Conservation (phyloP, 2,113 vertebrate genomes). For the Conger conger region DNA sequence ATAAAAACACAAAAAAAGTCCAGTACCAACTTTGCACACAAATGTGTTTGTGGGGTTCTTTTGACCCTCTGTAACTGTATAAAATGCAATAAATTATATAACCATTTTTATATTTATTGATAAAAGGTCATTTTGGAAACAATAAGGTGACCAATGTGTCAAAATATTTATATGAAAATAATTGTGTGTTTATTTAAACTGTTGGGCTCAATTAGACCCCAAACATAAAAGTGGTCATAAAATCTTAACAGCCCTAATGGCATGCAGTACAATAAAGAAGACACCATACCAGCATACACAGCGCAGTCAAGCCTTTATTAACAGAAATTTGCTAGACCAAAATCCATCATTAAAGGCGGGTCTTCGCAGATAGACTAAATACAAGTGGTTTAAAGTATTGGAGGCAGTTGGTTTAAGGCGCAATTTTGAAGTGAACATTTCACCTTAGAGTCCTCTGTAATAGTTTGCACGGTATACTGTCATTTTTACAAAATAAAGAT, state of each 20-base stretch:
- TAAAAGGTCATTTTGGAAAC: too few species aligned
- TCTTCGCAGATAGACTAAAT: not conserved
- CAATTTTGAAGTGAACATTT: not conserved
- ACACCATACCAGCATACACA: not conserved
- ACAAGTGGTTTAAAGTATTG: not conserved
- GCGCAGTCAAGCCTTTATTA: not conserved
- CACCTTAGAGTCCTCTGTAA: not conserved
- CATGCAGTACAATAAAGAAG: not conserved
- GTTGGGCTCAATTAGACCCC: too few species aligned
- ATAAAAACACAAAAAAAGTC: too few species aligned
- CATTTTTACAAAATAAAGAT: not conserved
- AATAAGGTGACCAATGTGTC: too few species aligned
- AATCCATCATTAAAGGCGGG: not conserved
- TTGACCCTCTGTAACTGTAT: too few species aligned
- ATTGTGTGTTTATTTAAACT: too few species aligned
- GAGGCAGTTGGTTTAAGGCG: not conserved
- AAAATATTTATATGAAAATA: not conserved
- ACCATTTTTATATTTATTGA: too few species aligned
- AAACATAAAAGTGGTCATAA: too few species aligned
- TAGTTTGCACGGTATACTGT: not conserved
- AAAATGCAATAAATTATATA: too few species aligned
- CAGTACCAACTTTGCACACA: too few species aligned
- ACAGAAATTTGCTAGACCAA: not conserved
- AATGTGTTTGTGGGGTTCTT: too few species aligned
- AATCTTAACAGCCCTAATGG: not conserved